Percentiles rank a stretch among this genome's conserved stretches.
phyloP scores from a whole-genome alignment of 2,888 invertebrate genomes.

The Eupithecia inturbata region DNA sequence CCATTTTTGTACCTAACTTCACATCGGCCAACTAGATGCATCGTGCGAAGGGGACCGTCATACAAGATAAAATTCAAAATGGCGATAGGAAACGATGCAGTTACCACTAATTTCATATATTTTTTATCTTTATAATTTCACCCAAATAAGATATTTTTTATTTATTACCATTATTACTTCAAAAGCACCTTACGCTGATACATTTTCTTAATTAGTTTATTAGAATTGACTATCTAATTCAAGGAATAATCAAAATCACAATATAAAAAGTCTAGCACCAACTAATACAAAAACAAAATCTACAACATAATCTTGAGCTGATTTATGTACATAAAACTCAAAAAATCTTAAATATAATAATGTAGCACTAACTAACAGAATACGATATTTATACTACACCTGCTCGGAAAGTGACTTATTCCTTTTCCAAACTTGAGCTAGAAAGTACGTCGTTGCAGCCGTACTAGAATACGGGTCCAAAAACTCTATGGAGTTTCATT shows the following conservation, averaged over 20 bases:
- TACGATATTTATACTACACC: too few relatives aligned
- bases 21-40: too few relatives aligned
- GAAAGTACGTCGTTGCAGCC: too few relatives aligned
- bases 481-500: too few relatives aligned
- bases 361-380: background rate
- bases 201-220: background rate
- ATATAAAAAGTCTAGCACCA: background rate
- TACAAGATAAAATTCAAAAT: background rate
- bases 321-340: background rate
- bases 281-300: background rate
- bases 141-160: background rate
- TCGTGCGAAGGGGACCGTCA: too few relatives aligned
- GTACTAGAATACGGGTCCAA: too few relatives aligned
- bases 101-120: background rate
- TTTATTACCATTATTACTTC: background rate
- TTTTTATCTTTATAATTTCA: background rate
- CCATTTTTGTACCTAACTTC: too few relatives aligned
- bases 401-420: too few relatives aligned
- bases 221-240: background rate
- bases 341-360: background rate
- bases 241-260: background rate
- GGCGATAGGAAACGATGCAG: background rate
- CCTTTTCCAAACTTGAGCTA: too few relatives aligned
- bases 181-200: conserved; percentile 15
- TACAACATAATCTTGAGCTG: background rate